Evolutionary conservation across 2,797 vertebrate genomes (phyloP), one percentile per base, ranked within the genome.

Genomic region (Pangasius sanitwongsei): DNA sequence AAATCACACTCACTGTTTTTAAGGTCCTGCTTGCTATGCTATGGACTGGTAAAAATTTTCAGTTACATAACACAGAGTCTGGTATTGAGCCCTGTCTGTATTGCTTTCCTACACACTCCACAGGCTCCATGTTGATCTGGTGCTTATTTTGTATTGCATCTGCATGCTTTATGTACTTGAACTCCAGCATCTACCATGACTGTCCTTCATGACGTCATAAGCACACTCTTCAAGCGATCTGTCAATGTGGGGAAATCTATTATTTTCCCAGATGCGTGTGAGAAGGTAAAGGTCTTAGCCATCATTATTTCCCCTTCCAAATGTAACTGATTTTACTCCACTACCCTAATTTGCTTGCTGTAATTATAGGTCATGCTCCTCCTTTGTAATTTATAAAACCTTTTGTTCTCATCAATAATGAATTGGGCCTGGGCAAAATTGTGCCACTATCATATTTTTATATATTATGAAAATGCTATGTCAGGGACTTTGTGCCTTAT

Each of bases 381-480:
- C 94, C 96, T 98, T 98, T 98, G 97, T 98, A 97, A 97, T 97
- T 97, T 97, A 97, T 97, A 97, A 97, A 97, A 96, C 96, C 96
- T 97, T 97, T 97, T 97, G 96, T 98, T 98, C 97, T 98, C 98
- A 99, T 99, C 97, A 98, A 98, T 98, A 99, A 99, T 99, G 97
- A 98, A 99, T 97, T 96, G 96, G 87, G 96, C 95, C 94, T 95
- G 94, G 92, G 95, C 96, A 70, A 96, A 97, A 97, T 97, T 96
- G 96, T 91, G 90, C 93, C 16, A 94, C 96, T 97, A 96, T 97
- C 97, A 97, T 97, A 98, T 98, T 96, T 97, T 96, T 97, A 97
- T 97, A 97, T 98, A 98, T 97, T 97, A 98, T 97, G 97, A 97
- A 98, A 98, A 98, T 97, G 97, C 95, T 97, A 96, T 95, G 92